Base-by-base conservation (phyloP, 1,140 invertebrate species). In the Ceratosolen solmsi region DNA sequence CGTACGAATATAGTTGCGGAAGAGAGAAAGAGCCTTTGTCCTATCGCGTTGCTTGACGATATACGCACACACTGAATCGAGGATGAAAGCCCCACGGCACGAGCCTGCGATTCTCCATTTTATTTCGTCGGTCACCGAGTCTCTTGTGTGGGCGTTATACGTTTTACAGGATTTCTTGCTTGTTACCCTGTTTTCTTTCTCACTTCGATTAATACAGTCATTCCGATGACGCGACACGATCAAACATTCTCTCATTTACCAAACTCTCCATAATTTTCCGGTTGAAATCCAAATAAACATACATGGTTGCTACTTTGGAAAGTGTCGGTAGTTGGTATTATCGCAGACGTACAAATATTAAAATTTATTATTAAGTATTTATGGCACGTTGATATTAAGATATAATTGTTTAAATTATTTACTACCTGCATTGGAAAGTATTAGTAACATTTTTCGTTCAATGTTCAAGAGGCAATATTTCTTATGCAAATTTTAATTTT, bases 41-140 rank as follows among this genome's bases (percentile, higher is more conserved):
- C 80, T 78, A 82, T 82, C 74, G 80, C 68, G 75, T 78, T 63
- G 80, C 80, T 82, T 46, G 79, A 73, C 71, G 71, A 60, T 63
- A 36, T 63, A 51, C n/a, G 41, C 22, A 58, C 70, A 41, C 58
- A 30, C 68, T 56, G 79, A 80, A 80, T 80, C 71, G 54, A 80
- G 60, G 79, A 80, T 80, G 79, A 80, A 80, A 80, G 65, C 41
- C 27, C 56, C 65, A 22, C 30, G 71, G n/a, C 56, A 51, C 68
- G 41, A 68, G 41, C 33, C 30, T 38, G 30, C 25, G 41, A 68
- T 81, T 81, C 79, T 74, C 71, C 79, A 80, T 80, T 80, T 80
- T 80, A 51, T 63, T 60, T 65, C 56, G 46, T 11, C 20, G 41
- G 41, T 17, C 25, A 17, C 36, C 41, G n/a, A 68, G 15, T 33